Base-by-base conservation (phyloP, 1,140 invertebrate species). In the Condylostylus longicornis region DNA sequence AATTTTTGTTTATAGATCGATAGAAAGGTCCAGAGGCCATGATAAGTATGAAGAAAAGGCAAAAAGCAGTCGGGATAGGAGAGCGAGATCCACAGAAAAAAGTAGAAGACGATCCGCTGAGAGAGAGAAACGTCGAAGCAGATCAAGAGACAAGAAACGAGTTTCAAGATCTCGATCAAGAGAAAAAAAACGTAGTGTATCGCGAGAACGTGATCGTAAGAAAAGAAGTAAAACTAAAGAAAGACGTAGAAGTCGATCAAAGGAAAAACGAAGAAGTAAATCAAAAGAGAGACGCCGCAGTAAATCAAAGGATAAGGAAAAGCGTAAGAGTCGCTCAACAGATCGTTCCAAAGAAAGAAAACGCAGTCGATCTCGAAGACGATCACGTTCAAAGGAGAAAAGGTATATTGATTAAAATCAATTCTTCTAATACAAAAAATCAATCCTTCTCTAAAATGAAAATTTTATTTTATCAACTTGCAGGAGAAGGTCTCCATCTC, bases 171-270 rank as follows among this genome's bases (percentile, higher is more conserved):
- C 51, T 38, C 48, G 53, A 10, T 46, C 50, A 13, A 43, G 49
- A 0, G 51, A 41, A 21, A 40, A 46, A 17, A 41, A 31, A 23
- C 41, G 41, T 17, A 29, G 42, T 8, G 29, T 32, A 25, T 7
- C 19, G 27, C 7, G 42, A 8, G 34, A 35, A 62, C 38, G 46
- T 1, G 21, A 39, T 17, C 33, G 33, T 35, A 6, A 15, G 4
- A 20, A 44, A 18, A 35, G 38, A 7, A 44, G 43, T 12, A n/a
- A 25, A 25, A 25, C 23, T 7, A n/a, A n/a, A 13, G 29, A 31
- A 7, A 6, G 29, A 9, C 43, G 60, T 45, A 59, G 69, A 14
- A 69, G 66, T 37, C 58, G 64, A 34, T 72, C 67, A 21, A 63
- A 61, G 44, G 69, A 72, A 25, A 54, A 59, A 54, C 51, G 60